Evolutionary conservation across 2,113 vertebrate genomes (phyloP).

Genomic region (Mus musculus): GRCm39 chr5:57184001-57184500

Average conservation of each 20-base stretch:
- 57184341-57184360: background rate
- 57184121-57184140: rapidly evolving
- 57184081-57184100: background rate
- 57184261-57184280: background rate
- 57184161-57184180: background rate
- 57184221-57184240: background rate
- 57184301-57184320: background rate
- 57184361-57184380: too few species aligned
- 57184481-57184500: background rate
- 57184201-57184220: background rate
- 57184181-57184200: background rate
- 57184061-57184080: background rate
- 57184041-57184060: background rate
- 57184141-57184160: background rate
- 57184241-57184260: background rate
- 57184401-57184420: too few species aligned
- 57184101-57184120: background rate
- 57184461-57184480: background rate
- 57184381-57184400: background rate
- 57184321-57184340: too few species aligned
- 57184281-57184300: background rate
- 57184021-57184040: background rate
- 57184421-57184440: background rate
- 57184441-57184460: background rate
- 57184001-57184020: background rate